Evolutionary conservation across 2,797 vertebrate species (phyloP), one percentile per base, ranked within the genome.

Genomic region (Enteromius treurensis): DNA sequence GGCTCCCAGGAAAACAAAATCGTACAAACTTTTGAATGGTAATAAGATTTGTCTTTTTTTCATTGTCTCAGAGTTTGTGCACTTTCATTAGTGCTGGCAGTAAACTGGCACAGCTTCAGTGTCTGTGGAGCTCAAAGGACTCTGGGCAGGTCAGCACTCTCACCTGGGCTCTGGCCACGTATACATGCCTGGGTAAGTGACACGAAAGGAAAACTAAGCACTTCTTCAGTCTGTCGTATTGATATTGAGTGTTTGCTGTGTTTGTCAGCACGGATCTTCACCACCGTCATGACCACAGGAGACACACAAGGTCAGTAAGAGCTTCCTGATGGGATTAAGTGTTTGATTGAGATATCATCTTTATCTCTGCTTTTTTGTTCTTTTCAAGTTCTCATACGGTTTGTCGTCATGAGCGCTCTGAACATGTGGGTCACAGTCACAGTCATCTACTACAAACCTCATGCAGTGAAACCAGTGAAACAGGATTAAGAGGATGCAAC

Each of bases 341-440:
- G 29, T 49, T 49, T 65, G 17, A 62, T 32, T 40, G 29, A 29
- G 21, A 23, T 71, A n/a, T 73, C 26, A 29, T 29, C 34, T 47
- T 32, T 67, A 42, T 60, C 8, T 53, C 60, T 58, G 11, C 40
- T 64, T 5, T 86, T 37, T 13, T 87, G 26, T 71, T 69, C 60
- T 84, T n/a, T 1, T 51, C 6, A 92, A 99, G 98, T 99, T 91
- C 93, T 99, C 86, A 85, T 93, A 80, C 95, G 97, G 53, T 99
- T 97, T 84, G 82, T 96, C 51, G 87, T 87, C 88, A 96, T 97
- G 95, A 90, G 96, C 23, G 77, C 93, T 88, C 93, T 99, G 89
- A 99, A 99, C 82, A 42, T 94, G 55, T 99, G 97, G 97, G 96
- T 99, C 83, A 94, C 96, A 40, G 89, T 92, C 74, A 96, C 96